Evolutionary conservation across 2,797 vertebrate species (phyloP), one percentile per base, ranked within the genome.

Genomic region (Pseudopleuronectes americanus): DNA sequence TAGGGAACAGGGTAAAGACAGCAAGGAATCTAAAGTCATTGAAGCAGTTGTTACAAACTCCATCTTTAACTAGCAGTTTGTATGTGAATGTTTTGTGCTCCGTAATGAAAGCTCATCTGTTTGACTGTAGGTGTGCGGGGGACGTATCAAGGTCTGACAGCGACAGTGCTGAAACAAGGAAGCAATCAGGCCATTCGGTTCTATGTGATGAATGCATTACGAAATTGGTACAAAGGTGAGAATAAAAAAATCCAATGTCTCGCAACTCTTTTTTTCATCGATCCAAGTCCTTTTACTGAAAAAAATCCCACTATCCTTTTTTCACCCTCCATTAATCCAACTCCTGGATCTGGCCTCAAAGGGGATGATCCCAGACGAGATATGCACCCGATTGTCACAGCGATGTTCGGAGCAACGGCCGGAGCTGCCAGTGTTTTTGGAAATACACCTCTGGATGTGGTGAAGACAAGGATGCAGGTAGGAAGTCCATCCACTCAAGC

Each of bases 381-480:
- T 67, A 94, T 96, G 88, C 94, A 95, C 77, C 95, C 95, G 0
- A 84, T 96, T 2, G 90, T 96, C 59, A 96, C 95, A 0, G 95
- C 94, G 0, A 78, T 91, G 73, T 96, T 96, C 47, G 95, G 95
- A 52, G 95, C 94, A 0, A 94, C 93, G 2, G 95, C 95, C 0
- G 95, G 95, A 22, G 95, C 95, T 0, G 95, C 93, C 19, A 96
- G 95, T 17, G 95, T 96, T 60, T 96, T 96, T 75, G 95, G 95
- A 72, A 96, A 96, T 61, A 96, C 95, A 0, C 95, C 95, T 22
- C 79, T 96, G 13, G 95, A 96, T 72, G 95, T 96, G 36, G 93
- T 96, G 23, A 96, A 96, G 87, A 96, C 95, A 14, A 91, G 95
- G 80, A 96, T 96, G 95, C 95, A 96, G 95, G 95, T 95, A 69